A percentile compares a stretch with the other conserved stretches of the same genome.
Conservation (phyloP, 1,140 invertebrate genomes). For the Heliconius congener region DNA sequence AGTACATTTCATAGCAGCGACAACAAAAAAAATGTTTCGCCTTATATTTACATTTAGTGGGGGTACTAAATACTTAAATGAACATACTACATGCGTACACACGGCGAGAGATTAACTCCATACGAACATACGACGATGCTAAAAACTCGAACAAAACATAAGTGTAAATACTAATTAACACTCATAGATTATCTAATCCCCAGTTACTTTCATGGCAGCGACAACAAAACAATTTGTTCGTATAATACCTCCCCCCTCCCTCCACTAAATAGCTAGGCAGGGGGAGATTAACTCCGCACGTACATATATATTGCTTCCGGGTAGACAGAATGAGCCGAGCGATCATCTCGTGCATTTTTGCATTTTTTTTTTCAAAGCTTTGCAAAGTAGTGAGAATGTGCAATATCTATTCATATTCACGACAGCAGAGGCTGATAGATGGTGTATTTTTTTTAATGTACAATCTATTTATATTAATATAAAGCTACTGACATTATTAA, state of each 20-base stretch:
- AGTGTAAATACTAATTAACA: conserved; percentile 2
- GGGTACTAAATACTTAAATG: too few relatives aligned
- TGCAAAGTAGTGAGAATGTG: conserved; percentile 1
- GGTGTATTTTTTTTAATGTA: not conserved
- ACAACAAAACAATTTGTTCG: conserved; percentile 22
- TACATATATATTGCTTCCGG: conserved; percentile 28
- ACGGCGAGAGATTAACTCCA: too few relatives aligned
- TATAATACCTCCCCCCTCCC: not conserved
- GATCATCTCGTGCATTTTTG: conserved; percentile 19
- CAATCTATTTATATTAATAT: not conserved
- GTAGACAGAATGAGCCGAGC: conserved; percentile 15
- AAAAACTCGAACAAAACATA: not conserved
- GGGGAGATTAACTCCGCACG: conserved; percentile 24
- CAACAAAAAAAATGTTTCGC: too few relatives aligned
- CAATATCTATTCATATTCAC: conserved; percentile 23
- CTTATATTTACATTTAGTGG: too few relatives aligned
- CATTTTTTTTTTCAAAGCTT: conserved; percentile 14
- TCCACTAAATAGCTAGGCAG: conserved; percentile 24
- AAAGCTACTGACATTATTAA: not conserved
- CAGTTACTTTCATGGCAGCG: not conserved
- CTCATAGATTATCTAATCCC: conserved; percentile 14
- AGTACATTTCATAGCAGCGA: too few relatives aligned
- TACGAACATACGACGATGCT: too few relatives aligned
- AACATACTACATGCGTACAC: too few relatives aligned
- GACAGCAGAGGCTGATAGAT: not conserved